Evolutionary conservation across 2,888 invertebrate species (phyloP).

Genomic region (Erpobdella octoculata): DNA sequence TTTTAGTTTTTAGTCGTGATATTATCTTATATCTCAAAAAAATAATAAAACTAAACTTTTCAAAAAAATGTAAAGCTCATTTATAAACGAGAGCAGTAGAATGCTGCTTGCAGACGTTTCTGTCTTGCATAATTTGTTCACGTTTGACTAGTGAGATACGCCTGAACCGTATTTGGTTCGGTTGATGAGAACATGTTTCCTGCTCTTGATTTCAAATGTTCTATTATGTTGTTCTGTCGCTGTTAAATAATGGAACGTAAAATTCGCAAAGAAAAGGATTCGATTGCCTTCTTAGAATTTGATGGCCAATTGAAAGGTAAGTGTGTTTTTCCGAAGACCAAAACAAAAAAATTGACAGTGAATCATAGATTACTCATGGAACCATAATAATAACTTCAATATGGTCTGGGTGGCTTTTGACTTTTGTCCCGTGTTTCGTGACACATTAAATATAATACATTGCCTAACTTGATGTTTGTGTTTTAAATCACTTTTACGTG

Average conservation of each 20-base stretch:
- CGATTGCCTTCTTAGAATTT: slow-evolving; percentile 1
- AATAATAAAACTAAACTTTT: not conserved
- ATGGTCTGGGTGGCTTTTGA: no score
- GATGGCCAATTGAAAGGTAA: slow-evolving; percentile 4
- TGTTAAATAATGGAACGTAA: slow-evolving; percentile 10
- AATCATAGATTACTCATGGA: no score
- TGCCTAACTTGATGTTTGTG: no score
- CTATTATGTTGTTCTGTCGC: slow-evolving; percentile 2
- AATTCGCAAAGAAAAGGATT: slow-evolving; percentile 18
- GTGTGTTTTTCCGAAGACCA: no score
- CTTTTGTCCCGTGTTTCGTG: no score
- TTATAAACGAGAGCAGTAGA: not conserved
- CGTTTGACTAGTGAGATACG: not conserved
- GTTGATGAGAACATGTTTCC: not conserved
- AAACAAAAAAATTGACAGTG: no score
- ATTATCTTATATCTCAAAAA: not conserved
- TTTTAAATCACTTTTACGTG: no score
- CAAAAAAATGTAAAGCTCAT: not conserved
- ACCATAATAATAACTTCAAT: no score
- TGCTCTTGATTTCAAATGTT: slow-evolving; percentile 1
- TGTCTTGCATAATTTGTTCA: slow-evolving; percentile 7
- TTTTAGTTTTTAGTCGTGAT: no score
- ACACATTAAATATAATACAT: no score
- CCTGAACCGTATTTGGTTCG: not conserved
- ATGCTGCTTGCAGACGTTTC: slow-evolving; percentile 11